Evolutionary conservation across 2,113 vertebrate genomes (phyloP), one percentile per base, ranked within the genome.

Genomic region (Cheilinus undulatus): DNA sequence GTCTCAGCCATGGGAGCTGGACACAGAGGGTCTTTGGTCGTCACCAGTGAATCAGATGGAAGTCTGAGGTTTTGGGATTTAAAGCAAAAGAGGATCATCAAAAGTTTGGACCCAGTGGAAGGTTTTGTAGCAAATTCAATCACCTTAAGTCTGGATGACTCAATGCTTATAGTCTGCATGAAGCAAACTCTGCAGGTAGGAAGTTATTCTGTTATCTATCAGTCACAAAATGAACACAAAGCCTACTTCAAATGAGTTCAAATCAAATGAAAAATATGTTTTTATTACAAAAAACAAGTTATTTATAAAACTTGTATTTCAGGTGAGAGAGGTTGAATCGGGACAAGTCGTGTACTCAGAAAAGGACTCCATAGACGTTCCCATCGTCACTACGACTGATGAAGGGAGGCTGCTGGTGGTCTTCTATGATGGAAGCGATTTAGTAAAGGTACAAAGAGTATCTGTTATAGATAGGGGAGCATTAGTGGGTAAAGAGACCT

Each of bases 11-110:
- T 93, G 42, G 84, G 83, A 57, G 73, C 81, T 28, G 79, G 85
- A 1, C 82, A 73, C 19, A 64, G 61, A 63, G 74, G 78, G n/a
- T 36, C 80, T 3, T 68, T 62, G 17, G 76, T 36, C 27, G 71
- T 91, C 27, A 91, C 91, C 42, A 83, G 89, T 26, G 91, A 89
- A 36, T 60, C 53, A 3, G 90, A 93, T 71, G 84, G 92, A 26
- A 88, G 87, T 20, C 24, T 93, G 58, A 92, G 89, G 72, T 38
- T 93, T 17, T 93, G 92, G 92, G 88, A 90, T 80, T 69, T 93
- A 64, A 82, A 62, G 20, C 49, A 58, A 43, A 80, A 83, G 19
- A 73, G 83, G 24, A 77, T 80, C 1, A 68, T 85, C 32, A 84
- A 62, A 28, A 87, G 84, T 14, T 66, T 93, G 40, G 71, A 78